These are phyloP conservation scores for Leptobrachium ailaonicum DNA, from an alignment of 2,113 vertebrate species.

Conservation along the genomic window DNA sequence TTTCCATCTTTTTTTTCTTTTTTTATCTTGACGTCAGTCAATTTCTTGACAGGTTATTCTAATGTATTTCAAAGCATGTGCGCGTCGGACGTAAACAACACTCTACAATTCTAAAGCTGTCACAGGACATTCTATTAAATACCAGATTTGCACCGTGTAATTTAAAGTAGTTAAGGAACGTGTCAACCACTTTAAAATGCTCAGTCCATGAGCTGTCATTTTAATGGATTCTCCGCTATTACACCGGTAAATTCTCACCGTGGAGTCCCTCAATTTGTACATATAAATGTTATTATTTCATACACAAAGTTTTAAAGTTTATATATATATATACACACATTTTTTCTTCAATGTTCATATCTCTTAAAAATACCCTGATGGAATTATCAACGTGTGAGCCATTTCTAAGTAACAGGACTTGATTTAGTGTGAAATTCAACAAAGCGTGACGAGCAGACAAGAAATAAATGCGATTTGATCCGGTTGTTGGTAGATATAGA, in stretches of 20 bases:
- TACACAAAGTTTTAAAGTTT: not conserved
- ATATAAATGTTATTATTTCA: not conserved
- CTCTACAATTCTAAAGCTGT: slow-evolving; percentile 31
- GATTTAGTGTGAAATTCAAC: slow-evolving; percentile 8
- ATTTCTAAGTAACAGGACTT: slow-evolving; percentile 18
- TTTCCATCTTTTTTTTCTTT: not conserved
- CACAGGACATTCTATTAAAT: slow-evolving; percentile 40
- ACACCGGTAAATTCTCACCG: not conserved
- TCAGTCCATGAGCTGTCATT: slow-evolving; percentile 8
- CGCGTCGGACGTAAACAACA: slow-evolving; percentile 24
- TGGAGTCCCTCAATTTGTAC: no score
- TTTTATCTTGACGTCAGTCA: slow-evolving; percentile 14
- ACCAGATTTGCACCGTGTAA: slow-evolving; percentile 17
- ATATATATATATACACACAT: not conserved
- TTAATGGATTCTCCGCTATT: slow-evolving; percentile 19
- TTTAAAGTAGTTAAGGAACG: slow-evolving; percentile 22
- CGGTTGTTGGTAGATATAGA: not conserved
- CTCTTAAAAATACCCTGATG: not conserved
- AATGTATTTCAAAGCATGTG: slow-evolving; percentile 13
- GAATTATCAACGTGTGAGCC: slow-evolving; percentile 16
- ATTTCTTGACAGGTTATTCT: slow-evolving; percentile 23
- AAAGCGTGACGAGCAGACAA: slow-evolving; percentile 9
- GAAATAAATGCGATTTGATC: slow-evolving; percentile 14
- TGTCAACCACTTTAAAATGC: slow-evolving; percentile 25
- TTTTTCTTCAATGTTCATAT: not conserved